phyloP scores from a whole-genome alignment of 2,113 vertebrate genomes.

The Pteropus alecto region DNA sequence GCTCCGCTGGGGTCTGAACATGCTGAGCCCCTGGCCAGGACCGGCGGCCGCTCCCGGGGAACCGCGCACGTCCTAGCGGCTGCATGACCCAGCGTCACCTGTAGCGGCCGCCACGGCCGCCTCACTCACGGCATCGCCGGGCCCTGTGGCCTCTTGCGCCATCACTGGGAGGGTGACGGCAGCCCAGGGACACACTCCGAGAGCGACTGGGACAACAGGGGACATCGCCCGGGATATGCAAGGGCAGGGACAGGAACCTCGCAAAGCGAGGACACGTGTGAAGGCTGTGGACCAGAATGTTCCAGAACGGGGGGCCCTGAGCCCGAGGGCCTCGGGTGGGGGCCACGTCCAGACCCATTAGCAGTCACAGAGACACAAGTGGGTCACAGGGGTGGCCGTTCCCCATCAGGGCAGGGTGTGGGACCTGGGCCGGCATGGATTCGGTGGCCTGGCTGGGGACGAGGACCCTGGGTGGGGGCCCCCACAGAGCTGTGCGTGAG shows the following conservation, averaged over 20 bases:
- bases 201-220: too few species aligned
- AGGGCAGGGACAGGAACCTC: background rate
- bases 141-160: too few species aligned
- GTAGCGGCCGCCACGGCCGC: too few species aligned
- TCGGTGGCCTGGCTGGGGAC: background rate
- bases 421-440: background rate
- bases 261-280: background rate
- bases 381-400: background rate
- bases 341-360: rapidly evolving
- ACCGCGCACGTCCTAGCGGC: too few species aligned
- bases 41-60: too few species aligned
- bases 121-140: too few species aligned
- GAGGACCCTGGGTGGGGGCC: background rate
- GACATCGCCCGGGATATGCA: too few species aligned
- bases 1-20: too few species aligned
- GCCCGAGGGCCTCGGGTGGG: rapidly evolving
- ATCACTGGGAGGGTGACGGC: too few species aligned
- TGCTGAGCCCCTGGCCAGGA: too few species aligned
- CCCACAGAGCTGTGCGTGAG: background rate
- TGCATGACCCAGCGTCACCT: too few species aligned
- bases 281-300: background rate
- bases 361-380: background rate
- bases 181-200: too few species aligned
- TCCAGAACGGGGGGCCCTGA: background rate
- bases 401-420: background rate